Evolutionary conservation across 2,113 vertebrate genomes (phyloP).

Genomic region (Nycticebus coucang): DNA sequence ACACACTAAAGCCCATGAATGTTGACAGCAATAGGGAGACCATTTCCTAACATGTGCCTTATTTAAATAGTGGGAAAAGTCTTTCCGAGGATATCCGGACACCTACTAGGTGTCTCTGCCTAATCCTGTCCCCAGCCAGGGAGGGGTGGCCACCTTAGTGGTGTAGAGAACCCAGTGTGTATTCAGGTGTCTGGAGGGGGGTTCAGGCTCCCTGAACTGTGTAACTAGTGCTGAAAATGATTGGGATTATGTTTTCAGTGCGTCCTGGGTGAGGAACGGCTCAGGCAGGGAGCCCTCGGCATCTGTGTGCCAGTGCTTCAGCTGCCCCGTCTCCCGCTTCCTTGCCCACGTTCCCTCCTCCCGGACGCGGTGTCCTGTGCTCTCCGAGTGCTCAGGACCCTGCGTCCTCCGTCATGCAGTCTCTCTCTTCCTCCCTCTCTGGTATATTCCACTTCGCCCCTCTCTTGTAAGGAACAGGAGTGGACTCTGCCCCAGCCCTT

Average conservation of each 20-base stretch:
- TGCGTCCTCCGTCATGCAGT: background rate
- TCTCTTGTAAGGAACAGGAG: too few species aligned
- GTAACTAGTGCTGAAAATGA: background rate
- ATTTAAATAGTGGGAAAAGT: background rate
- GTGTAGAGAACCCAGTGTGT: background rate
- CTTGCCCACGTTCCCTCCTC: background rate
- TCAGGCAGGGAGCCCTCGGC: background rate
- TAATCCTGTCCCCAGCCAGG: too few species aligned
- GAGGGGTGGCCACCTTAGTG: background rate
- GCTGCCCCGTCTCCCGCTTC: too few species aligned
- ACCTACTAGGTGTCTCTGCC: accelerated
- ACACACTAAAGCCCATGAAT: accelerated
- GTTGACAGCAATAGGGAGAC: background rate
- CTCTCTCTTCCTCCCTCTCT: background rate
- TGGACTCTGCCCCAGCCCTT: too few species aligned
- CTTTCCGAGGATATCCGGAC: background rate
- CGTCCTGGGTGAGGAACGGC: too few species aligned
- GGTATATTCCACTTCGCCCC: too few species aligned
- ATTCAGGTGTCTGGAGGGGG: background rate
- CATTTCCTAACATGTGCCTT: background rate
- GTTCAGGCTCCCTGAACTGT: accelerated
- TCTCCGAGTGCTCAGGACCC: background rate
- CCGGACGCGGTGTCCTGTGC: background rate
- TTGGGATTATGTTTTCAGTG: background rate
- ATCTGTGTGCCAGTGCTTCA: background rate